These are phyloP conservation scores for Colletes collaris DNA, from an alignment of 2,888 invertebrate species.

Conservation along the genomic window DNA sequence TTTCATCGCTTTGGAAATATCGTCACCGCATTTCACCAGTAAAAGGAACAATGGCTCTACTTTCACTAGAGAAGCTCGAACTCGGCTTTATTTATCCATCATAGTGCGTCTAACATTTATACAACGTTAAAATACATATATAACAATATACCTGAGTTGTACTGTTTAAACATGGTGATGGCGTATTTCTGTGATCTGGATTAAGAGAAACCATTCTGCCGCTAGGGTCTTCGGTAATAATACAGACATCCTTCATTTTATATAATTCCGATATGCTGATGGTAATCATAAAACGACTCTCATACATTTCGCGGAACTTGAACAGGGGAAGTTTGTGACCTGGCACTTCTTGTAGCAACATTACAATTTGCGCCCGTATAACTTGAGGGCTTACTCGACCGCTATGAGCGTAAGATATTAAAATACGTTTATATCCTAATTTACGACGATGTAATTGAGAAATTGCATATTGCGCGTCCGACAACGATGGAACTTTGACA, in stretches of 20 bases:
- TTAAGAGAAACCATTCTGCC: constrained; percentile 89
- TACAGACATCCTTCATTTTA: constrained; percentile 90
- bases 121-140: background rate
- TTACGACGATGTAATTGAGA: constrained; percentile 93
- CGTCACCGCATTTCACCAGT: constrained; percentile 73
- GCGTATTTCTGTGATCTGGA: constrained; percentile 86
- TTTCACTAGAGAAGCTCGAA: constrained; percentile 73
- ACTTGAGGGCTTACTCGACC: constrained; percentile 87
- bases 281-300: constrained; percentile 91
- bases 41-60: constrained; percentile 77
- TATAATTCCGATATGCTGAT: constrained; percentile 89
- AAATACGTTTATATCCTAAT: constrained; percentile 91
- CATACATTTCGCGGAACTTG: constrained; percentile 92
- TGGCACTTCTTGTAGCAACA: constrained; percentile 90
- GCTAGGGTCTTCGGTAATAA: constrained; percentile 88
- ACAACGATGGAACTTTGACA: constrained; percentile 88
- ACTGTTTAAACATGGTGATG: constrained; percentile 83
- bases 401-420: constrained; percentile 89
- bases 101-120: constrained; percentile 56
- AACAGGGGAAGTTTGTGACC: constrained; percentile 90
- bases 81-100: constrained; percentile 77
- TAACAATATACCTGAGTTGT: constrained; percentile 72
- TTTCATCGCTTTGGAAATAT: constrained; percentile 62
- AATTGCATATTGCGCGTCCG: constrained; percentile 90
- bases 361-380: constrained; percentile 88